Percentiles rank a stretch among this genome's conserved stretches.
Evolutionary conservation across 2,888 invertebrate species (phyloP).

Genomic region (Nezara viridula): DNA sequence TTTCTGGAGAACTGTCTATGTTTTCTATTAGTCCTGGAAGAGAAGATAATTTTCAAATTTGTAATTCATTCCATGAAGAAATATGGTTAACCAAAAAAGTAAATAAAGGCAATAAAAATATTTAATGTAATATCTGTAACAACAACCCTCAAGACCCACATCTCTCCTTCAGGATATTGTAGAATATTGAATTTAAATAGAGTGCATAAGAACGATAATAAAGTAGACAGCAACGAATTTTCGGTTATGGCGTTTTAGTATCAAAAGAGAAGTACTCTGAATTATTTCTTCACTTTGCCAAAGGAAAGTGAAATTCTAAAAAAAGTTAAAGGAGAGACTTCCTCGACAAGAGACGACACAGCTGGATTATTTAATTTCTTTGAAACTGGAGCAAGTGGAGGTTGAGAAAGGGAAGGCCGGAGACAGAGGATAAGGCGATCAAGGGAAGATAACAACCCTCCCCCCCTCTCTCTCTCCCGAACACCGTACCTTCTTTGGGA

Average conservation of each 20-base stretch:
- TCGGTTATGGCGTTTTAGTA: not conserved
- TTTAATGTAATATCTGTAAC: too few species aligned
- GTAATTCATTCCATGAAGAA: too few species aligned
- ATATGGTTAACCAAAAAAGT: too few species aligned
- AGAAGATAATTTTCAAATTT: too few species aligned
- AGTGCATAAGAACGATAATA: not conserved
- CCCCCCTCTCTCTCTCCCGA: not conserved
- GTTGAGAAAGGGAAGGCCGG: not conserved
- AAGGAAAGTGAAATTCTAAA: not conserved
- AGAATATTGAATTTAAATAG: too few species aligned
- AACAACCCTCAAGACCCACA: too few species aligned
- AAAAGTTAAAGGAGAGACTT: conserved; percentile 14
- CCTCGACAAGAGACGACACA: not conserved
- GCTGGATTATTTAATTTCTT: conserved; percentile 26
- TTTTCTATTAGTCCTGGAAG: too few species aligned
- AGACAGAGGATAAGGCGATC: not conserved
- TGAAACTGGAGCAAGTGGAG: not conserved
- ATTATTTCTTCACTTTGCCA: not conserved
- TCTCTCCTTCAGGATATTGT: too few species aligned
- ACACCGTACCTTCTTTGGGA: not conserved
- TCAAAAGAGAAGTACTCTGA: not conserved
- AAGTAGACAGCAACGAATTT: not conserved
- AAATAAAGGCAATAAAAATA: too few species aligned
- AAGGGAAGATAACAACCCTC: conserved; percentile 20
- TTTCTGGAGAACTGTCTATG: too few species aligned